These are phyloP conservation scores for Bombylius major DNA, from an alignment of 2,888 invertebrate genomes.

Conservation along the genomic window DNA sequence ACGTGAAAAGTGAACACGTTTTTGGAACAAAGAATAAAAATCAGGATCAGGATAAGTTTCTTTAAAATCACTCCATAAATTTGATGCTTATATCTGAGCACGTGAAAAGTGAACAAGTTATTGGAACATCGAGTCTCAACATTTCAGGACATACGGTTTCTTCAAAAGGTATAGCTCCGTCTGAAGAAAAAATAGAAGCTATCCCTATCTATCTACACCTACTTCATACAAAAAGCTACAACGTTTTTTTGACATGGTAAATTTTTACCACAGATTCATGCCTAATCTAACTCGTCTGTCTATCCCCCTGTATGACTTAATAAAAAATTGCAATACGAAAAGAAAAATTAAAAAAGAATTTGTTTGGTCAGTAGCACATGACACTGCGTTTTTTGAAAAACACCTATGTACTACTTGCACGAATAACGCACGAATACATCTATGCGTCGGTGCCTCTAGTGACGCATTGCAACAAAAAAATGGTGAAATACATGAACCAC, in stretches of 20 bases:
- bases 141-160: background rate
- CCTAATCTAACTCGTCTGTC: background rate
- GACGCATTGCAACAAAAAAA: constrained; percentile 24
- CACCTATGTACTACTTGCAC: background rate
- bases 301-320: background rate
- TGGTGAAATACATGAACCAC: constrained; percentile 20
- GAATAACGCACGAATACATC: background rate
- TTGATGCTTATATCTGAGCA: too few species aligned
- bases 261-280: background rate
- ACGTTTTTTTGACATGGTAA: too few species aligned
- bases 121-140: background rate
- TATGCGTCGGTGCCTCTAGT: constrained; percentile 22
- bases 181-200: too few species aligned
- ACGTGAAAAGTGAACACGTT: too few species aligned
- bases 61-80: too few species aligned
- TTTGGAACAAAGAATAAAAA: too few species aligned
- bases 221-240: too few species aligned
- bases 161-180: too few species aligned
- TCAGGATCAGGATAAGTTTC: too few species aligned
- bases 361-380: background rate
- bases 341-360: background rate
- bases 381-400: background rate
- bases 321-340: background rate
- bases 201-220: too few species aligned
- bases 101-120: too few species aligned